phyloP scores from a whole-genome alignment of 2,797 vertebrate species.

The Thalassophryne amazonica region DNA sequence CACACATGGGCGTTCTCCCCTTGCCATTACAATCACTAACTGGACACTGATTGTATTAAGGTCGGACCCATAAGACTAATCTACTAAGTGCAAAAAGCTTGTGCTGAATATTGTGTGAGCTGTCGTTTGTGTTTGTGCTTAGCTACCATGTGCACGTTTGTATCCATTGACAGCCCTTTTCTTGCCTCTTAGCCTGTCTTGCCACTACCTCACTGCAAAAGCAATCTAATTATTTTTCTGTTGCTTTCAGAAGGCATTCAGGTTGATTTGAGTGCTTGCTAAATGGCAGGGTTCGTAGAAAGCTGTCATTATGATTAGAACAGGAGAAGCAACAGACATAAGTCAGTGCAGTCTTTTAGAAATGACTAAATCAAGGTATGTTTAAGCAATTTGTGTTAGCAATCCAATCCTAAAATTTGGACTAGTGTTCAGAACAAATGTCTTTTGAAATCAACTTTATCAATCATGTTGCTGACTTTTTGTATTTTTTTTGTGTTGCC shows the following conservation, averaged over 20 bases:
- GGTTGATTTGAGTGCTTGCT: not conserved
- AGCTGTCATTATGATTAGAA: not conserved
- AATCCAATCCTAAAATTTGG: no score
- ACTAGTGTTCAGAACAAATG: no score
- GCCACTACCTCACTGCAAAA: not conserved
- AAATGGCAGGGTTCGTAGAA: not conserved
- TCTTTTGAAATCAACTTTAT: no score
- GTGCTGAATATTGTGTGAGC: conserved; percentile 13
- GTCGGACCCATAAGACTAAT: conserved; percentile 45
- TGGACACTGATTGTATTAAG: conserved; percentile 62
- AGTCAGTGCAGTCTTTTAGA: not conserved
- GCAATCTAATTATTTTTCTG: not conserved
- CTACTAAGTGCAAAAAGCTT: conserved; percentile 60
- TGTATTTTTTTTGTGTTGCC: conserved; percentile 1
- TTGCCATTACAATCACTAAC: conserved; percentile 61
- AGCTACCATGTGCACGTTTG: not conserved
- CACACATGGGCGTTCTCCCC: not conserved
- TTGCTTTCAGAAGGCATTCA: not conserved
- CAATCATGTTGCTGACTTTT: not conserved
- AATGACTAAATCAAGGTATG: not conserved
- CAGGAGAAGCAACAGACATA: not conserved
- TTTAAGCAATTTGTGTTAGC: no score
- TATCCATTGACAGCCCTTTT: not conserved
- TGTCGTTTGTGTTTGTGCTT: not conserved
- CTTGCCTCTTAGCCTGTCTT: conserved; percentile 4